phyloP scores from a whole-genome alignment of 2,113 vertebrate species.

The Notarius lentiginosus region DNA sequence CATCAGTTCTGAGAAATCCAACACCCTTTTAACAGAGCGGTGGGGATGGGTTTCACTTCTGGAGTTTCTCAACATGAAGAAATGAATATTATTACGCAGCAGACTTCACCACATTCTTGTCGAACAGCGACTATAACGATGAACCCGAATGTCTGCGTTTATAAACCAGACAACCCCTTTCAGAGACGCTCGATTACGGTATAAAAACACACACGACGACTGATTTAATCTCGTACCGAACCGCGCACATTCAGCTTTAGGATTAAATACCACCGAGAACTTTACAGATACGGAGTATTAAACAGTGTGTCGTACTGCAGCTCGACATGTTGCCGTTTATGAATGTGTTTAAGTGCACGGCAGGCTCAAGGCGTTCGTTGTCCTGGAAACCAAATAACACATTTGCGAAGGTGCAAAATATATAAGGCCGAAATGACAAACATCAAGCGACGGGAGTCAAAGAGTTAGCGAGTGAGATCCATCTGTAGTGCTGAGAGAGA shows the following conservation, averaged over 20 bases:
- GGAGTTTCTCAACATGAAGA: neutral
- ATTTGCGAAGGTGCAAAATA: constrained; percentile 29
- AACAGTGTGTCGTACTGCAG: too few species aligned
- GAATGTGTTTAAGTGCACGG: constrained; percentile 16
- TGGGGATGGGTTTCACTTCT: neutral
- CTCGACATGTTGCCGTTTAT: neutral
- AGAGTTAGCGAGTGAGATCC: neutral
- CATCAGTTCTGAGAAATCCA: neutral
- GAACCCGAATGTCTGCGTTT: neutral
- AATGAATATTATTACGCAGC: too few species aligned
- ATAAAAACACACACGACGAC: too few species aligned
- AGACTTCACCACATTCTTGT: neutral
- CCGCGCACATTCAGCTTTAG: neutral
- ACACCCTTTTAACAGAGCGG: neutral
- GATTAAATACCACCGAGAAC: neutral
- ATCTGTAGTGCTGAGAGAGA: constrained; percentile 32
- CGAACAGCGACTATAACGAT: neutral
- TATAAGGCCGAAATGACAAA: constrained; percentile 26
- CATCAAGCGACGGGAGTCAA: neutral
- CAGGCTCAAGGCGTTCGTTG: constrained; percentile 25
- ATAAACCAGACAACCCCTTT: neutral
- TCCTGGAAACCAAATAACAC: constrained; percentile 27
- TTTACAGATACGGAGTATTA: neutral
- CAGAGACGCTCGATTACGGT: neutral
- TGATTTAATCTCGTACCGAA: neutral